These are phyloP conservation scores for Oryctes rhinoceros DNA, from an alignment of 1,140 invertebrate genomes.

Conservation along the genomic window DNA sequence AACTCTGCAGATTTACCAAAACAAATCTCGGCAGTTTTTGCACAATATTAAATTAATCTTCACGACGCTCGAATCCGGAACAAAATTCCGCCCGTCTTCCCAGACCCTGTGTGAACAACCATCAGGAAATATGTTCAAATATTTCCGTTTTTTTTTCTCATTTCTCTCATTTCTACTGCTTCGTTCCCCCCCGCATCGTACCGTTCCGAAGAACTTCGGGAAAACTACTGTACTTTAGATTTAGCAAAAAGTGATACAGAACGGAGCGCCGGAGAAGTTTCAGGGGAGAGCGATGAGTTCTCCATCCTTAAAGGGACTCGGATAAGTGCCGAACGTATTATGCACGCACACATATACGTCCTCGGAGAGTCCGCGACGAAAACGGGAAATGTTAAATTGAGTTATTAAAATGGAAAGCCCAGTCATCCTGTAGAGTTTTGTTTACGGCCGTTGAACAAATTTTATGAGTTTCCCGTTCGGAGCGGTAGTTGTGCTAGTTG, in stretches of 20 bases:
- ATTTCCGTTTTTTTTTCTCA: neutral
- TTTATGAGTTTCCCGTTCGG: conserved; percentile 2
- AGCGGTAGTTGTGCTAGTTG: conserved; percentile 16
- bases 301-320: neutral
- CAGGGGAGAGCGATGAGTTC: neutral
- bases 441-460: conserved; percentile 34
- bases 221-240: neutral
- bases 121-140: neutral
- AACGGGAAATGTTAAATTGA: conserved; percentile 29
- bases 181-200: neutral
- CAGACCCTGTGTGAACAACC: neutral
- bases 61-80: neutral
- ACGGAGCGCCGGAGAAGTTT: neutral
- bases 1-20: neutral
- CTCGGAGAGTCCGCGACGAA: neutral
- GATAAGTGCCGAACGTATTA: neutral
- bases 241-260: neutral
- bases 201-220: neutral
- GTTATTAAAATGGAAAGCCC: conserved; percentile 29
- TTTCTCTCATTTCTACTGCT: neutral
- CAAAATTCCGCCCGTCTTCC: neutral
- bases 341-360: neutral
- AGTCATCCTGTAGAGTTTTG: conserved; percentile 13
- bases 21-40: neutral
- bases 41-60: neutral